Evolutionary conservation across 2,888 invertebrate species (phyloP).

Genomic region (Melipona bicolor): DNA sequence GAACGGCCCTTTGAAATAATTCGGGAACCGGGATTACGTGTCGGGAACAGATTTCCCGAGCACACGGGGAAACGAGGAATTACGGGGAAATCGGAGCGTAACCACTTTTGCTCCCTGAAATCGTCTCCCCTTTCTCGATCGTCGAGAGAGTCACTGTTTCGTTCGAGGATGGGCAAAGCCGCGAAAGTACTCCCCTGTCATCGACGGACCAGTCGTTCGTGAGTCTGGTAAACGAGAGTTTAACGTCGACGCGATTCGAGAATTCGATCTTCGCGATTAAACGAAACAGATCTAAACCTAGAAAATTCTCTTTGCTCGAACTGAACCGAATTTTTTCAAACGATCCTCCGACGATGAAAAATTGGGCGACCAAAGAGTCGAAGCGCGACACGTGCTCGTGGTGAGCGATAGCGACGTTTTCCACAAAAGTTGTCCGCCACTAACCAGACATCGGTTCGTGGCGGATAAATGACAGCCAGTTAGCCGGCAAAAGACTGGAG

Average conservation of each 20-base stretch:
- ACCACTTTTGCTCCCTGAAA: conserved; percentile 44
- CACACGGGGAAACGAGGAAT: conserved; percentile 17
- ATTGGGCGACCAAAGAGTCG: neutral
- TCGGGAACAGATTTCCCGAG: conserved; percentile 4
- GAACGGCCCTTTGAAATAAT: conserved; percentile 7
- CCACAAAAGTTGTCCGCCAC: conserved; percentile 62
- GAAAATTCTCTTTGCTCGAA: too few relatives aligned
- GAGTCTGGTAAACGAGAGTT: conserved; percentile 56
- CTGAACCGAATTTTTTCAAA: neutral
- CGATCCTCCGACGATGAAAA: neutral
- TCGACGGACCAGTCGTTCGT: conserved; percentile 38
- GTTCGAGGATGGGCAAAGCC: conserved; percentile 64
- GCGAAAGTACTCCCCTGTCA: conserved; percentile 60
- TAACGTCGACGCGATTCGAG: conserved; percentile 52
- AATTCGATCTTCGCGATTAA: conserved; percentile 31
- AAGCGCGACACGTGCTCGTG: neutral
- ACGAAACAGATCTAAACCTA: neutral
- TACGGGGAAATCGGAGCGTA: conserved; percentile 37
- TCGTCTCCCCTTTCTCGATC: conserved; percentile 51
- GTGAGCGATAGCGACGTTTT: conserved; percentile 59
- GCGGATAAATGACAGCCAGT: conserved; percentile 72
- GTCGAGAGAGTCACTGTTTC: conserved; percentile 71
- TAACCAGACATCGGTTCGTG: conserved; percentile 68
- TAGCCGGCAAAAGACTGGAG: conserved; percentile 71
- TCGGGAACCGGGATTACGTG: neutral